Evolutionary conservation across 2,888 invertebrate genomes (phyloP).

Genomic region (Flabesymbios commensalis): DNA sequence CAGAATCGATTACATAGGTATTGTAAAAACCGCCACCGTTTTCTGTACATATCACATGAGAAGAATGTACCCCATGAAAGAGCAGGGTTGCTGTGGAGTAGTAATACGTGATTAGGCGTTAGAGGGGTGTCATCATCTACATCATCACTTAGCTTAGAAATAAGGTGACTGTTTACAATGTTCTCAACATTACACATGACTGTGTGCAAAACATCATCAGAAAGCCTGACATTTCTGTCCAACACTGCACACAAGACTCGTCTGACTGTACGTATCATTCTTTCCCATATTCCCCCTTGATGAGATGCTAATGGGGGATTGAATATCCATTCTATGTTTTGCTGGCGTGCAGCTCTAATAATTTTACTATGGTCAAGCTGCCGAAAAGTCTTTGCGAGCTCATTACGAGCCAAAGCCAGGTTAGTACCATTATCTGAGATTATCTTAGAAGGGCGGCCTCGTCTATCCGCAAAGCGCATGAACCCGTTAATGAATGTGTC

Average conservation of each 20-base stretch:
- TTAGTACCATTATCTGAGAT: constrained; percentile 33
- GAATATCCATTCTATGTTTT: constrained; percentile 22
- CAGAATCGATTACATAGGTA: background rate
- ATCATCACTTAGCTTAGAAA: constrained; percentile 23
- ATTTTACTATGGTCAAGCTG: too few species aligned
- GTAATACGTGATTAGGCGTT: constrained; percentile 27
- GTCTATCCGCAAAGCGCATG: too few species aligned
- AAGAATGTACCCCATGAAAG: background rate
- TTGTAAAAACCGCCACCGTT: constrained; percentile 10
- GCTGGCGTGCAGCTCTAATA: background rate
- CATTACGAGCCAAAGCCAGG: constrained; percentile 16
- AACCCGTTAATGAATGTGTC: too few species aligned
- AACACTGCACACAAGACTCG: constrained; percentile 20
- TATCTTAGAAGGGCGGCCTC: constrained; percentile 18
- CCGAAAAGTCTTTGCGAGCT: background rate
- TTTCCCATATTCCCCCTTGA: constrained; percentile 34
- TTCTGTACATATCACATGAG: background rate
- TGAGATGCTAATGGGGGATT: constrained; percentile 28
- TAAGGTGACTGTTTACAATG: constrained; percentile 27
- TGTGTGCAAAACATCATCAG: constrained; percentile 20
- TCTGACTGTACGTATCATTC: constrained; percentile 25
- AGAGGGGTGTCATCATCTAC: constrained; percentile 15
- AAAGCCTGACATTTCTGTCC: constrained; percentile 12
- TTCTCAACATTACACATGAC: constrained; percentile 29
- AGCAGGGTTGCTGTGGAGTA: constrained; percentile 10